These are phyloP conservation scores for Zaprionus taronus DNA, from an alignment of 1,140 invertebrate genomes.

Conservation along the genomic window DNA sequence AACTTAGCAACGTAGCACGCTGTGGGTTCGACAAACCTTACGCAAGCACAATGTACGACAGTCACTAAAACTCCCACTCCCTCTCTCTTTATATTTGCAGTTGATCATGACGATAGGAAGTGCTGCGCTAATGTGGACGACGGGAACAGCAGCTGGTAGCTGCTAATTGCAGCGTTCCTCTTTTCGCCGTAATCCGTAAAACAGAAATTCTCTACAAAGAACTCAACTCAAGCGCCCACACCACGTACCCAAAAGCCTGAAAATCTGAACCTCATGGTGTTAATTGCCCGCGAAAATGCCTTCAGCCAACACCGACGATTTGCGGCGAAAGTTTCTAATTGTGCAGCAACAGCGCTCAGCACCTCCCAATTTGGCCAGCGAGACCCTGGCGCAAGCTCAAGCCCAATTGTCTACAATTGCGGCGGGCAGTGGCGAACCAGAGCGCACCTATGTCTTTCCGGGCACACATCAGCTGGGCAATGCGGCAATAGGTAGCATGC, in stretches of 20 bases:
- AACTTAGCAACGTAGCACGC: constrained; percentile 28
- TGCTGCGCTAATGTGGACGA: constrained; percentile 33
- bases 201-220: constrained; percentile 3
- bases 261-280: constrained; percentile 73
- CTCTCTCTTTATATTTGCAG: constrained; percentile 15
- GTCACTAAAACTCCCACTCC: neutral
- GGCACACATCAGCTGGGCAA: constrained; percentile 58
- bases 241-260: constrained; percentile 25
- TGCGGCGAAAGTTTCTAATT: constrained; percentile 83
- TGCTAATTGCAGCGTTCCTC: constrained; percentile 33
- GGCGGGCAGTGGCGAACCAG: constrained; percentile 82
- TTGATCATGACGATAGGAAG: constrained; percentile 36
- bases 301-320: constrained; percentile 82
- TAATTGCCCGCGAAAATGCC: constrained; percentile 73
- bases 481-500: constrained; percentile 61
- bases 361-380: constrained; percentile 67
- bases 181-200: neutral
- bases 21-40: constrained; percentile 38
- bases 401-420: constrained; percentile 37
- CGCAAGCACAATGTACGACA: neutral
- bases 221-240: constrained; percentile 6
- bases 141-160: constrained; percentile 11
- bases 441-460: constrained; percentile 87
- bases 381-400: constrained; percentile 28
- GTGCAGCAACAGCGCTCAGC: constrained; percentile 81